Conservation (phyloP, 2,888 invertebrate species). For the Rhagonycha fulva region DNA sequence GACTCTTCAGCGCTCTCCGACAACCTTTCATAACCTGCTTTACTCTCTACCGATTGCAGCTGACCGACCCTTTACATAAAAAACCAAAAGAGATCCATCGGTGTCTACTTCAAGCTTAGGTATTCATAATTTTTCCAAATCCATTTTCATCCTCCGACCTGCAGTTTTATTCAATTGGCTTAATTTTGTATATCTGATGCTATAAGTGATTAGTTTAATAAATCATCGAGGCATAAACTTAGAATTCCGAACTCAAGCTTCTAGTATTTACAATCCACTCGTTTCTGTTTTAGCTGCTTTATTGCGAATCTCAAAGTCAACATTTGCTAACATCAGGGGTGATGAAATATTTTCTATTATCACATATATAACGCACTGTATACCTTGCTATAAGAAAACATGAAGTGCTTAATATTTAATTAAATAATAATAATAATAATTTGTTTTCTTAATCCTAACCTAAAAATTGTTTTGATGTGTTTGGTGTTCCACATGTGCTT, state of each 20-base stretch:
- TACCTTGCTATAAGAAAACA: neutral
- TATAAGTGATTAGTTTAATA: conserved; percentile 10
- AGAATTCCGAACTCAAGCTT: conserved; percentile 14
- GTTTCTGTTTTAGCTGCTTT: conserved; percentile 46
- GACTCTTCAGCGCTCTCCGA: conserved; percentile 35
- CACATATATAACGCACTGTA: neutral
- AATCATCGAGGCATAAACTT: conserved; percentile 11
- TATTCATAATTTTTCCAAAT: neutral
- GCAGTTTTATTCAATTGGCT: neutral
- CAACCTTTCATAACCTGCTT: conserved; percentile 37
- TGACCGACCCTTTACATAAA: conserved; percentile 41
- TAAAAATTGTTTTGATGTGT: too few relatives aligned
- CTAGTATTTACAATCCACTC: conserved; percentile 42
- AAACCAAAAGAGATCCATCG: conserved; percentile 32
- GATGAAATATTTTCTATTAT: neutral
- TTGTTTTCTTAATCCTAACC: too few relatives aligned
- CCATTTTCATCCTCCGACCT: neutral
- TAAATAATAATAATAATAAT: neutral
- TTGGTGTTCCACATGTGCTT: neutral
- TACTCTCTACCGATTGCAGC: conserved; percentile 36
- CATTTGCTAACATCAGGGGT: conserved; percentile 20
- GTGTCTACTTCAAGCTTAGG: conserved; percentile 22
- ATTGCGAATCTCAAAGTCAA: conserved; percentile 48
- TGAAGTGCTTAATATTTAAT: neutral
- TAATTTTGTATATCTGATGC: conserved; percentile 10